Percentiles rank a stretch among this genome's conserved stretches.
Evolutionary conservation across 92 coral and sea anemone genomes (phyloP).

Genomic region (Epizoanthus rinbou): DNA sequence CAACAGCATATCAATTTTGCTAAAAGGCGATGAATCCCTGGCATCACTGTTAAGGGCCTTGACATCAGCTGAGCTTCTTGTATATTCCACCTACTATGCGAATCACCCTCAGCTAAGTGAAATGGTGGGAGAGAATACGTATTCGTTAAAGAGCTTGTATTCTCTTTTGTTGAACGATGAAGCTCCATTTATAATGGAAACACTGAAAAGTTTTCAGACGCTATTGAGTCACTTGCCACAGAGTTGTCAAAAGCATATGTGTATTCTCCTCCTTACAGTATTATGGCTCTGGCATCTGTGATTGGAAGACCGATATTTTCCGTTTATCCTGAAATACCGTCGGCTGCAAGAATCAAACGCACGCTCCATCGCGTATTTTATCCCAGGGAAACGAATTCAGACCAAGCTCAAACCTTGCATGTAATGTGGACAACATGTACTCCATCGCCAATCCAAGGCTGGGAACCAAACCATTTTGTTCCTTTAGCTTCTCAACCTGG

Average conservation of each 20-base stretch:
- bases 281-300: conserved; percentile 8
- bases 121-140: neutral
- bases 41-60: neutral
- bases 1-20: neutral
- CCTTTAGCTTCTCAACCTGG: neutral
- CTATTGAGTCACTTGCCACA: neutral
- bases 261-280: neutral
- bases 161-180: neutral
- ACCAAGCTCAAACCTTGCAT: neutral
- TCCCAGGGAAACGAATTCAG: neutral
- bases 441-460: neutral
- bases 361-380: neutral
- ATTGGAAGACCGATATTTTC: neutral
- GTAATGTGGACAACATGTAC: conserved; percentile 6
- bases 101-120: neutral
- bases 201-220: neutral
- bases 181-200: neutral
- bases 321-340: neutral
- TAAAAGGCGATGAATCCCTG: neutral
- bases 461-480: conserved; percentile 6
- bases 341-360: neutral
- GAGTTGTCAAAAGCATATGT: neutral
- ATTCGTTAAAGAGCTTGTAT: neutral
- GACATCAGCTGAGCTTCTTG: neutral
- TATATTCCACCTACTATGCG: neutral